phyloP scores from a whole-genome alignment of 2,888 invertebrate genomes.

The Xanthostigma xanthostigma region DNA sequence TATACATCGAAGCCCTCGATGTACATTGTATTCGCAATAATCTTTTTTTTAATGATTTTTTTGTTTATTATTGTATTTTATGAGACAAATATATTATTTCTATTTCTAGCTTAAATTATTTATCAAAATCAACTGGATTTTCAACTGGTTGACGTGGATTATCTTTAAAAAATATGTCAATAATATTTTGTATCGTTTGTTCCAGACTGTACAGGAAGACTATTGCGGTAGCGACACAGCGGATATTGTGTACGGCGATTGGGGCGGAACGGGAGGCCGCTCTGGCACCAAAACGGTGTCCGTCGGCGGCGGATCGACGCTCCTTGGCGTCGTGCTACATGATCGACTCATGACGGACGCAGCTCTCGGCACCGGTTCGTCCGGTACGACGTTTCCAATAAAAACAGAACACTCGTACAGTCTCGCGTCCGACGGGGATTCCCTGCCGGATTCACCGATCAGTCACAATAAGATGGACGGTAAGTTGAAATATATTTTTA shows the following conservation, averaged over 20 bases:
- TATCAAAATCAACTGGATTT: no score
- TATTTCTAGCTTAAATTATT: no score
- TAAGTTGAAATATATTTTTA: slow-evolving; percentile 24
- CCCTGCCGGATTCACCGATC: slow-evolving; percentile 50
- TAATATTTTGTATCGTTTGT: slow-evolving; percentile 17
- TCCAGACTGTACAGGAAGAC: slow-evolving; percentile 49
- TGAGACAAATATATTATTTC: no score
- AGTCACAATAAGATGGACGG: slow-evolving; percentile 50
- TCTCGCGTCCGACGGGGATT: slow-evolving; percentile 55
- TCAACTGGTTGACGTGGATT: no score
- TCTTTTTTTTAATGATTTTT: no score
- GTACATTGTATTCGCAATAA: no score
- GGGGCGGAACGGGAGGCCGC: slow-evolving; percentile 44
- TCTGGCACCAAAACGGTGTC: neutral
- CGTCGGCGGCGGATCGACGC: slow-evolving; percentile 47
- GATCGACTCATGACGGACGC: slow-evolving; percentile 85
- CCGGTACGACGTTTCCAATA: slow-evolving; percentile 41
- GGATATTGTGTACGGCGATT: slow-evolving; percentile 42
- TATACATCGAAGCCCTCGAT: no score
- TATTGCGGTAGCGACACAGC: slow-evolving; percentile 17
- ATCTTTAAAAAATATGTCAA: neutral
- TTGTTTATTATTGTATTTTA: no score
- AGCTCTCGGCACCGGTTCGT: slow-evolving; percentile 49
- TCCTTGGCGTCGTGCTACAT: slow-evolving; percentile 61
- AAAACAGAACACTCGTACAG: slow-evolving; percentile 91